Base-by-base conservation (phyloP, 2,797 vertebrate genomes). In the Alcedo atthis region DNA sequence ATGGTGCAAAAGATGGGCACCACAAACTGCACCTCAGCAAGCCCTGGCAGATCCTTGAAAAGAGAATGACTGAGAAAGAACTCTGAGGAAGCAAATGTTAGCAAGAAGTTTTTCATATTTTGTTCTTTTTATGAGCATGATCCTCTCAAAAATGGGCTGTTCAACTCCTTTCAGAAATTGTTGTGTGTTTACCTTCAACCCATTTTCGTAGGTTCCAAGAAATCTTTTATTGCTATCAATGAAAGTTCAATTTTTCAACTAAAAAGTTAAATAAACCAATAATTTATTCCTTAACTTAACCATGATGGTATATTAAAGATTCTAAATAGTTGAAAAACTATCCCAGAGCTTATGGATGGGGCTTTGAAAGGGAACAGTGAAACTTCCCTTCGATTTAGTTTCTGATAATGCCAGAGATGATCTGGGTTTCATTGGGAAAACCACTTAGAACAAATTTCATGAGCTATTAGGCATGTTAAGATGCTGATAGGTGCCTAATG, bases 391-490 rank as follows among this genome's bases (percentile, higher is more conserved):
- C 35, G 32, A 16, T 63, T 55, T 48, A 53, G n/a, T 42, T 86
- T 40, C 66, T 74, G 64, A 64, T 74, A 62, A 62, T 24, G 37
- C 24, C 48, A 66, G 61, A 61, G n/a, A 45, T 78, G 35, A 84
- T 68, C 40, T 40, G 43, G 55, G 28, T 78, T 57, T 69, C 4
- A 0, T 15, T 74, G 58, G 62, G 51, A 21, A 81, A 93, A 53
- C 25, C 42, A 57, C 66, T 81, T n/a, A 37, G 33, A 66, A 61
- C 42, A 84, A 78, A 89, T 89, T 87, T 74, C 32, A 66, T 45
- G 75, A 81, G 61, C 77, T 89, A 81, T 81, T 78, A 84, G 46
- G 46, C 46, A 84, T 26, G 46, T 89, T 83, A 66, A 87, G 70
- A 78, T 40, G 70, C 66, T 78, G 66, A 26, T 74, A 59, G 68